Percentiles rank a stretch among this genome's conserved stretches.
These are phyloP conservation scores for Rhinogobius similis DNA, from an alignment of 2,113 vertebrate genomes.

Conservation along the genomic window DNA sequence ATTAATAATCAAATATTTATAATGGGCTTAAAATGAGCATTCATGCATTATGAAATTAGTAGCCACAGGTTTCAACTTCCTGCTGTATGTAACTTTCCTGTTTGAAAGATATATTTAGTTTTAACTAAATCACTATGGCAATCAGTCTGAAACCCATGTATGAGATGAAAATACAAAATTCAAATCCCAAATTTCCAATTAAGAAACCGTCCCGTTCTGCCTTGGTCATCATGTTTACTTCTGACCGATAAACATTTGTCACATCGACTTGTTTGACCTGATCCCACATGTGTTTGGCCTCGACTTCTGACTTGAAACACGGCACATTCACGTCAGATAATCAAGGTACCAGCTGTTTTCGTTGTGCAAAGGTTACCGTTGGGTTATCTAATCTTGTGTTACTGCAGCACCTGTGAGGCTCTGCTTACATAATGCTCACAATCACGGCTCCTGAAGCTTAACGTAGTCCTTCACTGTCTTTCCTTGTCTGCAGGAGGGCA, in stretches of 20 bases:
- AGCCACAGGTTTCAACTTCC: too few relatives aligned
- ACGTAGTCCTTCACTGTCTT: not conserved
- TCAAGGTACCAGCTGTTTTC: conserved; percentile 12
- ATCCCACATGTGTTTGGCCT: not conserved
- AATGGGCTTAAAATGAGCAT: too few relatives aligned
- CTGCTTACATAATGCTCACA: conserved; percentile 41
- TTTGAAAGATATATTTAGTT: too few relatives aligned
- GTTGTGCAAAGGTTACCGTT: conserved; percentile 16
- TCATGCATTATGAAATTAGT: too few relatives aligned
- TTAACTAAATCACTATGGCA: too few relatives aligned
- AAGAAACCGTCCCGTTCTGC: too few relatives aligned
- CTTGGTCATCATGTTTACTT: not conserved
- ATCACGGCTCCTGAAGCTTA: not conserved
- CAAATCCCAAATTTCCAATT: too few relatives aligned
- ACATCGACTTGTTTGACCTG: not conserved
- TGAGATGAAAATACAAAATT: too few relatives aligned
- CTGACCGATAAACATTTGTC: not conserved
- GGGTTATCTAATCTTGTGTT: conserved; percentile 39
- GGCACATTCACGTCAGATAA: conserved; percentile 12
- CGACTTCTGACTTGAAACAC: conserved; percentile 4
- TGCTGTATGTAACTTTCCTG: too few relatives aligned
- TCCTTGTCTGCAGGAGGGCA: conserved; percentile 81
- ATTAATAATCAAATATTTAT: too few relatives aligned
- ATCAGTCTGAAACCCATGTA: too few relatives aligned
- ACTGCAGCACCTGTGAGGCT: conserved; percentile 22